These are phyloP conservation scores for Glaucopsyche alexis DNA, from an alignment of 2,888 invertebrate species.

Conservation along the genomic window DNA sequence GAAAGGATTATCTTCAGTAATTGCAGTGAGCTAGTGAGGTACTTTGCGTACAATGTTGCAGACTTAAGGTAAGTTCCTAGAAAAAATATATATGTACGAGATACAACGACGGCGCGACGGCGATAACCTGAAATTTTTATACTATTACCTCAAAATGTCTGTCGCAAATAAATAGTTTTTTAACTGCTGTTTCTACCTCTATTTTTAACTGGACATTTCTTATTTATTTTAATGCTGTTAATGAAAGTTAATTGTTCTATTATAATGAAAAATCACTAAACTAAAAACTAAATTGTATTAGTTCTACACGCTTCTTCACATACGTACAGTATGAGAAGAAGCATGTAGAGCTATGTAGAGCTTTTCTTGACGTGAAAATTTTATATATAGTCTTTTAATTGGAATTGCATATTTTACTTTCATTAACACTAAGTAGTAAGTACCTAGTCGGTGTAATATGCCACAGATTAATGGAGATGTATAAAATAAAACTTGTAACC, in stretches of 20 bases:
- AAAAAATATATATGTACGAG: neutral
- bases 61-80: neutral
- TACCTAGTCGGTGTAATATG: slow-evolving; percentile 4
- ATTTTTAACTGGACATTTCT: neutral
- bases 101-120: neutral
- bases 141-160: neutral
- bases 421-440: neutral
- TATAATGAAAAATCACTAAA: too few relatives aligned
- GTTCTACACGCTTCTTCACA: too few relatives aligned
- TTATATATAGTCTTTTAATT: too few relatives aligned
- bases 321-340: too few relatives aligned
- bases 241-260: too few relatives aligned
- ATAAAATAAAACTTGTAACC: slow-evolving; percentile 8
- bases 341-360: too few relatives aligned
- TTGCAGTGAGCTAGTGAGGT: slow-evolving; percentile 1
- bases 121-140: slow-evolving; percentile 14
- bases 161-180: neutral
- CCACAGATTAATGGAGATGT: slow-evolving; percentile 9
- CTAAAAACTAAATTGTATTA: too few relatives aligned
- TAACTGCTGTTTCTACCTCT: neutral
- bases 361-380: too few relatives aligned
- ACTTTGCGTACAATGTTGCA: slow-evolving; percentile 17
- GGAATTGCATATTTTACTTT: too few relatives aligned
- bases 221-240: neutral
- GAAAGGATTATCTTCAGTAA: neutral